Base-by-base conservation (phyloP, 2,888 invertebrate species). In the Cephonodes hylas region DNA sequence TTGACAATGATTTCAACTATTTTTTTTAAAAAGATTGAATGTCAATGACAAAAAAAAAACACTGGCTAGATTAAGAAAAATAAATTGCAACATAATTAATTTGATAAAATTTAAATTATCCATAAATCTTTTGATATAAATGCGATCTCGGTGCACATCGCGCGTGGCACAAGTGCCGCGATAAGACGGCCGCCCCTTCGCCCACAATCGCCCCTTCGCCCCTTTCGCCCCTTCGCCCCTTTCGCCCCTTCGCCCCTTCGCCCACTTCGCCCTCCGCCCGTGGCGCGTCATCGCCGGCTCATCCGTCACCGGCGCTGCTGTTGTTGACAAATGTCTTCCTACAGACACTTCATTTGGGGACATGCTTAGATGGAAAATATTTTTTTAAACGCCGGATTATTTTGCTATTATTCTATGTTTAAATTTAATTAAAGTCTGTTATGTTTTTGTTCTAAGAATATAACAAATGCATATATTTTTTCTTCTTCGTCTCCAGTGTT, bases 271-370 rank as follows among this genome's bases (percentile, higher is more conserved):
- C 27, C 57, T 31, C 53, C 63, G 56, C 56, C 65, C 62, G 64
- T 59, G 62, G 60, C 67, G 68, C 74, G 76, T 79, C 80, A 80
- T 78, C 79, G 77, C 74, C 68, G 72, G 67, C 75, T 77, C 85
- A 86, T 85, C 82, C 81, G 81, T 86, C 86, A 85, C 79, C 71
- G 78, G 73, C 81, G 74, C 85, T 79, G 84, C 78, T 84, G 86
- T 73, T 76, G 74, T 79, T 88, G 87, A 86, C 87, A 85, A 86
- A 85, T 82, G 79, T 79, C 79, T 80, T 77, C 77, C 77, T 77
- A 74, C 73, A 71, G 72, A 73, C 76, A 73, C 79, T 79, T 78
- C 73, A 76, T 80, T 81, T 75, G 65, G 68, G 73, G 73, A 75
- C 71, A 74, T 80, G 82, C 81, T 81, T 75, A 83, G 82, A 79